phyloP scores from a whole-genome alignment of 1,140 invertebrate species.

The Diabrotica virgifera region DNA sequence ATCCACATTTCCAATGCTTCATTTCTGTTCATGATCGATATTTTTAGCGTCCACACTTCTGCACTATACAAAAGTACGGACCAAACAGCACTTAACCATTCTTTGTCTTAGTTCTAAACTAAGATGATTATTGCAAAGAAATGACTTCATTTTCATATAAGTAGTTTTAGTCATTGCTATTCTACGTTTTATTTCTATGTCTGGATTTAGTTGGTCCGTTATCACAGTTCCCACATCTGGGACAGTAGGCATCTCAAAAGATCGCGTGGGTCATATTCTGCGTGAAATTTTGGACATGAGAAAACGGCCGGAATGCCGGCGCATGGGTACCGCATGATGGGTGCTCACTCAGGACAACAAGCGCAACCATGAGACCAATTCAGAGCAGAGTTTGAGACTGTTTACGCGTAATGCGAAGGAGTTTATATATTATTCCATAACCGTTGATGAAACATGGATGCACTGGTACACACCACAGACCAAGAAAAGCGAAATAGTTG shows the following conservation, averaged over 20 bases:
- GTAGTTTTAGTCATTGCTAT: not conserved
- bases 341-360: not conserved
- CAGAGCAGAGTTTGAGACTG: not conserved
- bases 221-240: not conserved
- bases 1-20: no score
- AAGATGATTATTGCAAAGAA: no score
- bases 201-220: not conserved
- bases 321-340: no score
- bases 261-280: not conserved
- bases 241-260: not conserved
- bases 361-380: not conserved
- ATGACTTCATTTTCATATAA: no score
- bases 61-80: no score
- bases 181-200: not conserved
- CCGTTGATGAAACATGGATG: not conserved
- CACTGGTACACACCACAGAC: no score
- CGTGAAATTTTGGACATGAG: not conserved
- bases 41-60: no score
- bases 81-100: no score
- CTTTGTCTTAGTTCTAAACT: no score
- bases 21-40: no score
- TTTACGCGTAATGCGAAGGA: not conserved
- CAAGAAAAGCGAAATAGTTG: no score
- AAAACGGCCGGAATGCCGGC: not conserved
- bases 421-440: not conserved